A percentile compares a stretch with the other conserved stretches of the same genome.
phyloP scores from a whole-genome alignment of 2,797 vertebrate genomes.

The Tauraco hartlaubi region DNA sequence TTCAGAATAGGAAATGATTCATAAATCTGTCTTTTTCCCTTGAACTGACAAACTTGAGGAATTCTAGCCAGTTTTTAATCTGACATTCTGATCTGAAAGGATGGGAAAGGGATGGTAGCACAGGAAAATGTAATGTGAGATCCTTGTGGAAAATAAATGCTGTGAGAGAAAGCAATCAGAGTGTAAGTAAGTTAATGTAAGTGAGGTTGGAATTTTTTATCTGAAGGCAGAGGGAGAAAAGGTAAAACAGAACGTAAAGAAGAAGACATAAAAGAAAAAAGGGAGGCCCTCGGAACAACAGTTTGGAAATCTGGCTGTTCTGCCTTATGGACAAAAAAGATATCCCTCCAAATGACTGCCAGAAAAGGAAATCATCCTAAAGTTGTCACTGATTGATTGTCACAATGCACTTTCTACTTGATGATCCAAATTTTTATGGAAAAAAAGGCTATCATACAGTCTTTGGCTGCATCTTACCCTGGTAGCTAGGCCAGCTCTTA shows the following conservation, averaged over 20 bases:
- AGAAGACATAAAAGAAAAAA: not conserved
- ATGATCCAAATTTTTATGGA: not conserved
- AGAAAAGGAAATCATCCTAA: not conserved
- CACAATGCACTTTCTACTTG: not conserved
- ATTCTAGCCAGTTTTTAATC: not conserved
- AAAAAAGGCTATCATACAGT: not conserved
- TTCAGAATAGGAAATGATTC: not conserved
- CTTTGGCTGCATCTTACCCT: not conserved
- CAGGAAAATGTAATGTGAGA: not conserved
- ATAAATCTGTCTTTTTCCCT: not conserved
- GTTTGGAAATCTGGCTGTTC: not conserved
- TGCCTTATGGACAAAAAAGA: not conserved
- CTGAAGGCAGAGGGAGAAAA: not conserved
- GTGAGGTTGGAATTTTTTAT: not conserved
- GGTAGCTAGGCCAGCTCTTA: not conserved
- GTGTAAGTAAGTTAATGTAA: not conserved
- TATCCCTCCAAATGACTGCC: not conserved
- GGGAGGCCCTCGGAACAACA: not conserved
- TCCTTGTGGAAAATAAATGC: not conserved
- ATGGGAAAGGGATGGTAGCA: not conserved
- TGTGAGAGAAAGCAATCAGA: not conserved
- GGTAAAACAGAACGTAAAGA: not conserved
- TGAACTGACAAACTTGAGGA: not conserved
- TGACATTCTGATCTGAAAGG: not conserved
- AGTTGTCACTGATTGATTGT: not conserved